Conservation (phyloP, 2,113 vertebrate genomes). For the Penelope pileata region DNA sequence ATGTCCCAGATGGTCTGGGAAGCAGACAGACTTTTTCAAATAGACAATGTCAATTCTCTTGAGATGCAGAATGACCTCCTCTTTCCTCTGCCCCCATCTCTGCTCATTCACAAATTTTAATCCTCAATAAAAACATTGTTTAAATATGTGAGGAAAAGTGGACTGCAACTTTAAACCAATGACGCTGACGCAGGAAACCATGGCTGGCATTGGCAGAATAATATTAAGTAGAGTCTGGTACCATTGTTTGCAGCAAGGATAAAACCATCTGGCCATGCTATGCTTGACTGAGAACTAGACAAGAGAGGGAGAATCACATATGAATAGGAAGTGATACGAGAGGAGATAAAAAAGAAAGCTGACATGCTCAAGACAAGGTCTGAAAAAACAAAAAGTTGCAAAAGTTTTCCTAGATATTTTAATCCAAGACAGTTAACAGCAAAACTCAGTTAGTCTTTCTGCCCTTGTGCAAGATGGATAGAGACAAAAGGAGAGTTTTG, state of each 20-base stretch:
- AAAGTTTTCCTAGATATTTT: constrained; percentile 12
- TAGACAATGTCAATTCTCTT: constrained; percentile 67
- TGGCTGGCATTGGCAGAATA: constrained; percentile 19
- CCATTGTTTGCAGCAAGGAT: constrained; percentile 60
- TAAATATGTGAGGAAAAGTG: constrained; percentile 63
- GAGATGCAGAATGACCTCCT: constrained; percentile 64
- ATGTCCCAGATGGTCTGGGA: constrained; percentile 73
- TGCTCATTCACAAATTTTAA: constrained; percentile 70
- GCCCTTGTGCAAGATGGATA: neutral
- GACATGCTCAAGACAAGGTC: constrained; percentile 51
- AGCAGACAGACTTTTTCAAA: constrained; percentile 73
- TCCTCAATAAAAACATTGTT: constrained; percentile 36
- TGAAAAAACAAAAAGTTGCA: constrained; percentile 42
- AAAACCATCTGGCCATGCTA: constrained; percentile 72
- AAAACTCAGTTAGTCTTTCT: neutral
- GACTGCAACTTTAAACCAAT: constrained; percentile 52
- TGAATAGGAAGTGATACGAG: constrained; percentile 66
- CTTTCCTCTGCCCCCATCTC: constrained; percentile 15
- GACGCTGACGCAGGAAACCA: constrained; percentile 38
- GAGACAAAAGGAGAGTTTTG: neutral
- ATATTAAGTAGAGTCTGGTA: constrained; percentile 24
- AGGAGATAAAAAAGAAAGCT: constrained; percentile 49
- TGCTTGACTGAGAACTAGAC: constrained; percentile 74
- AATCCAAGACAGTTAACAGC: neutral
- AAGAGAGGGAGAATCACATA: constrained; percentile 64